A percentile compares a stretch with the other conserved stretches of the same genome.
Conservation (phyloP, 2,888 invertebrate genomes). For the Torymus tubicola region DNA sequence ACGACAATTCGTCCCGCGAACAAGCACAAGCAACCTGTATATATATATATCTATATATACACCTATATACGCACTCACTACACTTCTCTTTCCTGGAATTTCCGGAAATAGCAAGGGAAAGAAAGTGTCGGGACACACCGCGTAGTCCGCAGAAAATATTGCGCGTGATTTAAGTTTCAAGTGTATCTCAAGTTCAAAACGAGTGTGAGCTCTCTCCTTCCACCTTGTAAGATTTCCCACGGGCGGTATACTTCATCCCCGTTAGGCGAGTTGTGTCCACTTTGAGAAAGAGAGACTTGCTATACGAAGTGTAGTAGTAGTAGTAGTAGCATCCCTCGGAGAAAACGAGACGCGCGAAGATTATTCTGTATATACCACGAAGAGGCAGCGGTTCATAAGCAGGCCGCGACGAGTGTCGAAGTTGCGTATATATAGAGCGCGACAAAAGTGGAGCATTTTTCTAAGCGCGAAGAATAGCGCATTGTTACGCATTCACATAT, state of each 20-base stretch:
- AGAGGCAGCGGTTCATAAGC: not conserved
- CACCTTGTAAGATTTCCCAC: constrained; percentile 73
- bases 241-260: constrained; percentile 71
- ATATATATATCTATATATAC: too few species aligned
- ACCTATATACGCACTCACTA: too few species aligned
- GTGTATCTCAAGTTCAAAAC: constrained; percentile 50
- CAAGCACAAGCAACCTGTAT: too few species aligned
- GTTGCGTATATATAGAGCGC: not conserved
- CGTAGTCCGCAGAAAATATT: constrained; percentile 56
- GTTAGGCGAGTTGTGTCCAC: constrained; percentile 35
- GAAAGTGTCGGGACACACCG: constrained; percentile 55
- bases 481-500: not conserved
- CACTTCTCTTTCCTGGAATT: too few species aligned
- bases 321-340: too few species aligned
- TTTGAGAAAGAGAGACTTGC: not conserved
- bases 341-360: not conserved
- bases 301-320: too few species aligned
- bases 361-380: not conserved
- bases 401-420: constrained; percentile 19
- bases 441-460: constrained; percentile 7
- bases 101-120: constrained; percentile 32
- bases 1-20: too few species aligned
- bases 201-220: constrained; percentile 32
- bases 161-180: constrained; percentile 63
- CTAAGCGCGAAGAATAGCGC: not conserved